phyloP scores from a whole-genome alignment of 2,888 invertebrate genomes.

The Coelinius sp. region DNA sequence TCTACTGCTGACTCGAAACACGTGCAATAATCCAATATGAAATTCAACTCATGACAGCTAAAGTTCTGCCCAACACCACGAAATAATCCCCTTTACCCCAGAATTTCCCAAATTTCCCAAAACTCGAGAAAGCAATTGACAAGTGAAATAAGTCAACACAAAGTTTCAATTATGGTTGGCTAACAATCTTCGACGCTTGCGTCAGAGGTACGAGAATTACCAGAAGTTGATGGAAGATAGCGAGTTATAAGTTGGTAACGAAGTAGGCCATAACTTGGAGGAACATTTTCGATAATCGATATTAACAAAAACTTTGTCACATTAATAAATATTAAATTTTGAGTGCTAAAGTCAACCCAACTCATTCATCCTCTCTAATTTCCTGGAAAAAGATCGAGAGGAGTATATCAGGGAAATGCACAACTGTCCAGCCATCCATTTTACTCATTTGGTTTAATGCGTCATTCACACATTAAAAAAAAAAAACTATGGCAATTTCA shows the following conservation, averaged over 20 bases:
- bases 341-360: no score
- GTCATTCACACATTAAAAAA: no score
- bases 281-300: background rate
- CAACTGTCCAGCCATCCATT: no score
- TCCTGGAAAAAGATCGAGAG: no score
- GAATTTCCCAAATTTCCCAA: background rate
- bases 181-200: slow-evolving; percentile 16
- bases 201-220: slow-evolving; percentile 24
- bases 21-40: background rate
- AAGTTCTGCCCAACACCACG: background rate
- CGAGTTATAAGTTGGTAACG: background rate
- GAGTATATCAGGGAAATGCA: no score
- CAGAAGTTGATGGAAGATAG: slow-evolving; percentile 4
- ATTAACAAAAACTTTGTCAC: background rate
- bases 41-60: background rate
- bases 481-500: no score
- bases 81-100: background rate
- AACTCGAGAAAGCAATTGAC: background rate
- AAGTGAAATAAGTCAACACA: slow-evolving; percentile 11
- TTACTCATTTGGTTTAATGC: no score
- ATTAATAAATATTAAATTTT: background rate
- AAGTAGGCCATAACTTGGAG: background rate
- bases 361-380: no score
- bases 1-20: background rate
- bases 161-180: slow-evolving; percentile 15